Percentiles rank a stretch among this genome's conserved stretches.
Evolutionary conservation across 2,113 vertebrate species (phyloP).

Genomic region (Nerophis lumbriciformis): DNA sequence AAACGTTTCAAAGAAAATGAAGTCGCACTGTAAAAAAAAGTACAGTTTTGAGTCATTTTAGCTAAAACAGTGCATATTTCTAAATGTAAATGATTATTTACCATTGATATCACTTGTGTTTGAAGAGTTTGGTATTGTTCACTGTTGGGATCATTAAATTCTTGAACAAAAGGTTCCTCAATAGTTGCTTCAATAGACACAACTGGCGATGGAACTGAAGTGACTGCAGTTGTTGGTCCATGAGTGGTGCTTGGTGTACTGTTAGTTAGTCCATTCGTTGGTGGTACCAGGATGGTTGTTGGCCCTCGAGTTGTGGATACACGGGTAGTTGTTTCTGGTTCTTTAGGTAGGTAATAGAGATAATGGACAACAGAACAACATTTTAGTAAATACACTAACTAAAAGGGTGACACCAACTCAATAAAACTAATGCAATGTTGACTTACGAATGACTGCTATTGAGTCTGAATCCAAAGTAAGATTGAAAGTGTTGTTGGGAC

Average conservation of each 20-base stretch:
- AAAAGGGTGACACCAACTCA: no score
- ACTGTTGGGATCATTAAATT: constrained; percentile 1
- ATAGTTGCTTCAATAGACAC: neutral
- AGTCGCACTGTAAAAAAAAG: neutral
- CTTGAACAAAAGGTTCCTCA: constrained; percentile 6
- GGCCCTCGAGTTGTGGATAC: neutral
- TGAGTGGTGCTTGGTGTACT: neutral
- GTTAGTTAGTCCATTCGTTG: neutral
- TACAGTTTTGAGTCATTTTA: no score
- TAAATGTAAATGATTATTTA: neutral
- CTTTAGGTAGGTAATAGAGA: neutral
- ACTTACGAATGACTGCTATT: constrained; percentile 3
- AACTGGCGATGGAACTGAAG: neutral
- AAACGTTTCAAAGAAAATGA: neutral
- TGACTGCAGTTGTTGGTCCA: neutral
- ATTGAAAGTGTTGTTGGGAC: neutral
- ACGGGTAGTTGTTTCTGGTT: neutral
- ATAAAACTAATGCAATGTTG: no score
- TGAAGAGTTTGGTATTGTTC: neutral
- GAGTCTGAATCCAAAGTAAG: neutral
- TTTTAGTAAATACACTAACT: no score
- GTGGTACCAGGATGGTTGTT: neutral
- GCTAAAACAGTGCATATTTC: neutral
- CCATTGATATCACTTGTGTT: neutral
- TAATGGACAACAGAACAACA: no score